phyloP scores from a whole-genome alignment of 2,888 invertebrate species.

The Orgyia antiqua region DNA sequence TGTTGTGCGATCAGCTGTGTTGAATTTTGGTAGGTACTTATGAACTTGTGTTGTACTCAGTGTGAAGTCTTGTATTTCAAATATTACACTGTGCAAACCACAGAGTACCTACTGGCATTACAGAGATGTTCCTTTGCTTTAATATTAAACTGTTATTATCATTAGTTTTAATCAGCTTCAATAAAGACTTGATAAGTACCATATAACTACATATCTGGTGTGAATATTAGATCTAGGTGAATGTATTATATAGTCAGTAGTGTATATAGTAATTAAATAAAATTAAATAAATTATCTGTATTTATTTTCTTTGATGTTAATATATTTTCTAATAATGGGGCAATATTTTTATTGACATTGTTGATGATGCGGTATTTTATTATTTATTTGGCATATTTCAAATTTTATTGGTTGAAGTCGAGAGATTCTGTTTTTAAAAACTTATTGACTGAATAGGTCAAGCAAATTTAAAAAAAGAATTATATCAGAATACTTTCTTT shows the following conservation, averaged over 20 bases:
- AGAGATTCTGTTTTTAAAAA: no score
- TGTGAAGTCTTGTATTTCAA: conserved; percentile 3
- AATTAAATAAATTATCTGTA: no score
- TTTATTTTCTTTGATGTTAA: conserved; percentile 36
- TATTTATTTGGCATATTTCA: conserved; percentile 40
- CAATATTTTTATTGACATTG: conserved; percentile 62
- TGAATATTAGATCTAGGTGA: conserved; percentile 62
- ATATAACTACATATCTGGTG: conserved; percentile 69
- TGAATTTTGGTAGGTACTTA: conserved; percentile 6
- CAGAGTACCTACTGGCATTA: conserved; percentile 36
- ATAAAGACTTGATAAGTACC: conserved; percentile 64
- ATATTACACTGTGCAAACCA: conserved; percentile 11
- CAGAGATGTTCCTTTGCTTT: conserved; percentile 58
- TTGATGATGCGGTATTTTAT: conserved; percentile 58
- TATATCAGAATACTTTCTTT: no score
- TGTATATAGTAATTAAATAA: conserved; percentile 50
- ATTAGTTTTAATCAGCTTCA: conserved; percentile 57
- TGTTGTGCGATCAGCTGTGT: conserved; percentile 14
- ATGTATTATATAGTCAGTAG: conserved; percentile 71
- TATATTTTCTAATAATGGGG: conserved; percentile 40
- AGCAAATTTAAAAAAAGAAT: no score
- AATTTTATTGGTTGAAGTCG: conserved; percentile 41
- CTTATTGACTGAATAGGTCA: no score
- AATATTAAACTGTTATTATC: conserved; percentile 43
- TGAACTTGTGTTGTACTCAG: background rate